Conservation (phyloP, 2,113 vertebrate genomes). For the Lipophrys pholis region DNA sequence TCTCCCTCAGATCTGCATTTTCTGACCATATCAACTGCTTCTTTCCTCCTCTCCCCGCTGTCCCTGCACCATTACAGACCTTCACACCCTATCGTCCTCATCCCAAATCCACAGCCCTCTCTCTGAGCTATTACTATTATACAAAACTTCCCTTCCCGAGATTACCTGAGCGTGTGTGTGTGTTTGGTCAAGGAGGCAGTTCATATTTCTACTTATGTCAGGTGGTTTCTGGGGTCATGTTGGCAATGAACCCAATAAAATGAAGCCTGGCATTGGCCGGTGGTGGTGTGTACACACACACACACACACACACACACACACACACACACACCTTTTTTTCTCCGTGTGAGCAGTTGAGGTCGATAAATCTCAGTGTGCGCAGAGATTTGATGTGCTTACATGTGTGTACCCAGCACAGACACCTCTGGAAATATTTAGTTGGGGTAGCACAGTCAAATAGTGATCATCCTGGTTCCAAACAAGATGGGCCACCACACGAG, state of each 20-base stretch:
- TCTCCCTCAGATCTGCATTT: constrained; percentile 34
- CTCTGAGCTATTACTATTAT: constrained; percentile 61
- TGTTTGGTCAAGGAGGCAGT: constrained; percentile 41
- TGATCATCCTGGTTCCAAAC: too few relatives aligned
- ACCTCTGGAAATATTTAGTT: neutral
- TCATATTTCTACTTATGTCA: constrained; percentile 65
- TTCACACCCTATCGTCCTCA: constrained; percentile 36
- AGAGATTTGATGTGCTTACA: neutral
- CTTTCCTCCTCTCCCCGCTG: constrained; percentile 25
- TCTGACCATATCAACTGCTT: constrained; percentile 19
- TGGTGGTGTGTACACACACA: neutral
- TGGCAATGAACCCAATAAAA: constrained; percentile 69
- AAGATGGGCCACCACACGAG: too few relatives aligned
- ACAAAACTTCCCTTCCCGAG: constrained; percentile 38
- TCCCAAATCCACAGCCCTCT: constrained; percentile 43
- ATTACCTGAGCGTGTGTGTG: constrained; percentile 23
- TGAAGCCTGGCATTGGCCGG: constrained; percentile 30
- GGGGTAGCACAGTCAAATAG: too few relatives aligned
- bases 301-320: neutral
- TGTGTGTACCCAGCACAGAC: neutral
- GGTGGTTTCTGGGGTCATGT: constrained; percentile 60
- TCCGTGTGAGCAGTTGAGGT: neutral
- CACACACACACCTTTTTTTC: constrained; percentile 13
- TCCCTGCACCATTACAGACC: constrained; percentile 47
- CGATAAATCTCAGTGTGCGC: neutral